Evolutionary conservation across 2,113 vertebrate genomes (phyloP).

Genomic region (Mesembrinibis cayennensis): DNA sequence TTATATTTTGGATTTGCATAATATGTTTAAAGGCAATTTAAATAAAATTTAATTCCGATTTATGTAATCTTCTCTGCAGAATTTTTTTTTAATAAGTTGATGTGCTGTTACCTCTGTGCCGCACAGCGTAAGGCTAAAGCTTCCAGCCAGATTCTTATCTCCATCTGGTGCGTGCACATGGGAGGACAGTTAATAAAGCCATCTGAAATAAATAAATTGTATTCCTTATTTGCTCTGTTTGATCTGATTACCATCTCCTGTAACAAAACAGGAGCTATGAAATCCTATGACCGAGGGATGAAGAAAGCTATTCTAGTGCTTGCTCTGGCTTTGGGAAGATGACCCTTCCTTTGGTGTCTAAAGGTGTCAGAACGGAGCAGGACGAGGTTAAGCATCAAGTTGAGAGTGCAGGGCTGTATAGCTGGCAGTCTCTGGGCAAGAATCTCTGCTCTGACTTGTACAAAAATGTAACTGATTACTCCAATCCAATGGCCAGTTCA

Average conservation of each 20-base stretch:
- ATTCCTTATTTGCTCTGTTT: neutral
- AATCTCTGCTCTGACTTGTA: slow-evolving; percentile 19
- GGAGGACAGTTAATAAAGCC: slow-evolving; percentile 19
- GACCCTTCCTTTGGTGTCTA: neutral
- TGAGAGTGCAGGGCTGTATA: neutral
- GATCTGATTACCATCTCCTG: neutral
- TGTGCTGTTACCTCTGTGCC: neutral
- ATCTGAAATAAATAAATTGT: slow-evolving; percentile 46
- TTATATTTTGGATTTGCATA: slow-evolving; percentile 7
- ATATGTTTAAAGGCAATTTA: slow-evolving; percentile 36
- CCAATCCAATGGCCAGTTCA: slow-evolving; percentile 17
- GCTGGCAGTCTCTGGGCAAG: neutral
- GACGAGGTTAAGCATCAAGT: neutral
- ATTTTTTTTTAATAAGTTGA: neutral
- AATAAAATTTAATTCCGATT: slow-evolving; percentile 36
- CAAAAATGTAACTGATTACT: slow-evolving; percentile 31
- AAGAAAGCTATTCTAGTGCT: neutral
- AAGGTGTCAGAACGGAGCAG: neutral
- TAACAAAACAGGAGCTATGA: neutral
- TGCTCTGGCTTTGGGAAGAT: neutral
- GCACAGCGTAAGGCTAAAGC: neutral
- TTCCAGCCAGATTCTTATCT: slow-evolving; percentile 39
- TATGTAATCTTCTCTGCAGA: neutral
- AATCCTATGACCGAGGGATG: neutral
- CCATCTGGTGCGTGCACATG: neutral